Percentiles rank a stretch among this genome's conserved stretches.
Evolutionary conservation across 2,888 invertebrate genomes (phyloP).

Genomic region (Patella depressa): DNA sequence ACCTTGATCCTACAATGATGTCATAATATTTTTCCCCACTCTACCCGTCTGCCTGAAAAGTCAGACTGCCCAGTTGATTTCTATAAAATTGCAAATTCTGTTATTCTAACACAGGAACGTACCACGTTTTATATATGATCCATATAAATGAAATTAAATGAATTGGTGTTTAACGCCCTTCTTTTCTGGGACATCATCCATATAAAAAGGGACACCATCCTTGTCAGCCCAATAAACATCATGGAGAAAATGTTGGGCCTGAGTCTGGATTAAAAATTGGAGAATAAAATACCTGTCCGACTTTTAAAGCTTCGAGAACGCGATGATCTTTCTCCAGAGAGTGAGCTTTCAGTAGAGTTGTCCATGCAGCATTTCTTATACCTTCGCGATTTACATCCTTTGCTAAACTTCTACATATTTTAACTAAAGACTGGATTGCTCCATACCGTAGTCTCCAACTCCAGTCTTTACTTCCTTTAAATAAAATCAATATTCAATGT

Average conservation of each 20-base stretch:
- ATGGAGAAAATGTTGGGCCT: slow-evolving; percentile 13
- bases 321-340: slow-evolving; percentile 64
- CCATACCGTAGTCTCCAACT: slow-evolving; percentile 69
- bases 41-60: no score
- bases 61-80: no score
- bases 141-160: no score
- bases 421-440: slow-evolving; percentile 66
- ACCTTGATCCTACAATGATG: no score
- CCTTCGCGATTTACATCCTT: slow-evolving; percentile 62
- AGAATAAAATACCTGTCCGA: slow-evolving; percentile 61
- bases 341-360: slow-evolving; percentile 60
- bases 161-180: no score
- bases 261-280: neutral
- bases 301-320: slow-evolving; percentile 69
- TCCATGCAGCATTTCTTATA: slow-evolving; percentile 64
- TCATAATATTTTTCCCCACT: no score
- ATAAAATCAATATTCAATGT: neutral
- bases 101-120: no score
- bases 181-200: no score
- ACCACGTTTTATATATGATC: no score
- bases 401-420: slow-evolving; percentile 61
- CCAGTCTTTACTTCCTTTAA: slow-evolving; percentile 65
- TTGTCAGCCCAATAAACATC: neutral
- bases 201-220: no score
- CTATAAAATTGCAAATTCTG: no score